Evolutionary conservation across 2,797 vertebrate species (phyloP).

Genomic region (Siniperca undulata): DNA sequence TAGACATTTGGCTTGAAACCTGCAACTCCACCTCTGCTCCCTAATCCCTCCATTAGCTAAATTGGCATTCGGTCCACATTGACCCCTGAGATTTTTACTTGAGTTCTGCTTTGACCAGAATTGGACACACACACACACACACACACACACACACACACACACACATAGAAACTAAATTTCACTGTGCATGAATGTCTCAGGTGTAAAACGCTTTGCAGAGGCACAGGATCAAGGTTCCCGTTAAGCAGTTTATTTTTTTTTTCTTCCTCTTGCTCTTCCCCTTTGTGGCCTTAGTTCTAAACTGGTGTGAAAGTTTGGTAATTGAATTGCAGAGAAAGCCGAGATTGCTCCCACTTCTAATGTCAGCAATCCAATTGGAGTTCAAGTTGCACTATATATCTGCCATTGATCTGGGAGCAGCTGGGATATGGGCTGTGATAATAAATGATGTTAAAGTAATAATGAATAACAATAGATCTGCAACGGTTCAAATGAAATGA

Average conservation of each 20-base stretch:
- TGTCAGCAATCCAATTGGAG: slow-evolving; percentile 77
- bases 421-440: slow-evolving; percentile 61
- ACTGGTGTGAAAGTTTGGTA: slow-evolving; percentile 74
- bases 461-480: slow-evolving; percentile 46
- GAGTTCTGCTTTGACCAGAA: slow-evolving; percentile 62
- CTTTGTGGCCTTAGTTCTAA: slow-evolving; percentile 66
- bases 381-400: slow-evolving; percentile 71
- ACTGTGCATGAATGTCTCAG: slow-evolving; percentile 52
- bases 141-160: slow-evolving; percentile 1
- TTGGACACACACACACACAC: slow-evolving; percentile 35
- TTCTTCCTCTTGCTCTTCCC: slow-evolving; percentile 30
- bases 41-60: slow-evolving; percentile 81
- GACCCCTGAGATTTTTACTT: slow-evolving; percentile 54
- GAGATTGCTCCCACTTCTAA: slow-evolving; percentile 76
- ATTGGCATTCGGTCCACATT: slow-evolving; percentile 71
- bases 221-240: slow-evolving; percentile 54
- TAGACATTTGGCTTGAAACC: slow-evolving; percentile 68
- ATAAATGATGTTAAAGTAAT: slow-evolving; percentile 65
- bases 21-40: slow-evolving; percentile 65
- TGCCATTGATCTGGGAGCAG: slow-evolving; percentile 76
- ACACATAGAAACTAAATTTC: slow-evolving; percentile 42
- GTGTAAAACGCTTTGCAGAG: slow-evolving; percentile 59
- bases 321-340: slow-evolving; percentile 74
- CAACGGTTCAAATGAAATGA: slow-evolving; percentile 65
- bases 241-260: slow-evolving; percentile 50